These are phyloP conservation scores for Panthera tigris DNA, from an alignment of 2,113 vertebrate genomes.

Conservation along the genomic window DNA sequence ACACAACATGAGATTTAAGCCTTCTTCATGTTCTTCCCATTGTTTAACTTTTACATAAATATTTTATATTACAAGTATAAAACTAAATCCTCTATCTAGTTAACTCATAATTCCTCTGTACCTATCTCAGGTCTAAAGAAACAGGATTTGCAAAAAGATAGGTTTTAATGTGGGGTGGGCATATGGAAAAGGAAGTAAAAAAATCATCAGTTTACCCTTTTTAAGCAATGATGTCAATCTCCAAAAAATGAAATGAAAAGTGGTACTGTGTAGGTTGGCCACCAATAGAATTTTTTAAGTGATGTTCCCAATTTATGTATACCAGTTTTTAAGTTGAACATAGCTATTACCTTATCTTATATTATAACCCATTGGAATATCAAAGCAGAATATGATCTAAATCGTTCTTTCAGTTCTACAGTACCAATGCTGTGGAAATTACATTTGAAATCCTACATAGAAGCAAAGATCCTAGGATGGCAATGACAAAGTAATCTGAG, in stretches of 20 bases:
- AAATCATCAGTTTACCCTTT: not conserved
- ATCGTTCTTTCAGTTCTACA: constrained; percentile 1
- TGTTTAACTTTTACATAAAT: not conserved
- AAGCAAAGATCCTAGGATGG: constrained; percentile 43
- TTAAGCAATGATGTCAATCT: not conserved
- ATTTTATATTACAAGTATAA: not conserved
- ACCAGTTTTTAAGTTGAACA: not conserved
- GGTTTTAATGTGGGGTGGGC: not conserved
- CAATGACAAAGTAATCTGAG: constrained; percentile 41
- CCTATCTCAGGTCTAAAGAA: not conserved
- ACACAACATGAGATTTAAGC: not conserved
- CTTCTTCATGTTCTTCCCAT: not conserved
- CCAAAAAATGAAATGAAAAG: not conserved
- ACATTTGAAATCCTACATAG: not conserved
- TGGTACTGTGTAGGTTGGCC: not conserved
- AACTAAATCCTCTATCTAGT: not conserved
- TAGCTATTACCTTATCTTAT: not conserved
- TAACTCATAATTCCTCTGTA: not conserved
- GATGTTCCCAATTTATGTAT: not conserved
- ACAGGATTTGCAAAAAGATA: not conserved
- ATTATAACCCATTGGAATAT: not conserved
- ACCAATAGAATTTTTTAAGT: not conserved
- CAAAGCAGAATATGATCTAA: not conserved
- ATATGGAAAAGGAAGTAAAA: not conserved
- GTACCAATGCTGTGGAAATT: constrained; percentile 30